Base-by-base conservation (phyloP, 2,888 invertebrate genomes). In the Phaedon cochleariae region DNA sequence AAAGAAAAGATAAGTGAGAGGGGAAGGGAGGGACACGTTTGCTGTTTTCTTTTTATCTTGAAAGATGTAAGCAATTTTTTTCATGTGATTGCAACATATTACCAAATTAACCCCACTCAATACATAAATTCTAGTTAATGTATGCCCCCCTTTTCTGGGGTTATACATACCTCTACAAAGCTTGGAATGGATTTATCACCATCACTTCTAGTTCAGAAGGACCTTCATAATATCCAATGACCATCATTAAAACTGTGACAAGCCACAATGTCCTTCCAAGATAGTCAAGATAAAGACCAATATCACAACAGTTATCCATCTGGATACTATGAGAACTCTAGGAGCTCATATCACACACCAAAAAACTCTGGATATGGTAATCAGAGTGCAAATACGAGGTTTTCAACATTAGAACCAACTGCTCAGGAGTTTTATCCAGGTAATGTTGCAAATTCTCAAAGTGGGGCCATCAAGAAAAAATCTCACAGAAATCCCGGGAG, bases 341-440 rank as follows among this genome's bases (percentile, higher is more conserved):
- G 20, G 20, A 21, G 10, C 6, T 22, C 20, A 7, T 20, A 10
- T 20, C 7, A 15, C 15, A 10, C 15, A 10, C 41, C n/a, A 17
- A 45, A 17, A 18, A 41, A 54, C 34, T 34, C 22, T 21, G 55
- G 55, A 41, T 41, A 21, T 21, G 15, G 15, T 22, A 41, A 22
- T 41, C 37, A 55, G 22, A 55, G 41, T 55, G 15, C 9, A 41
- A 41, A 41, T 15, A 18, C 31, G 10, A 29, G 22, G 15, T 57
- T 45, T 5, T 57, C 57, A 45, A 68, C 64, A 18, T 65, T 74
- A 54, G 67, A 73, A 55, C 72, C 74, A 34, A 72, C 69, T 48
- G 75, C 73, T 45, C 70, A 71, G 59, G 75, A 73, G 58, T 74
- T 74, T 62, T 60, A 69, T 64, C 73, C 73, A 17, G 61, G 53